phyloP scores from a whole-genome alignment of 2,113 vertebrate genomes.

The Tonatia bakeri region DNA sequence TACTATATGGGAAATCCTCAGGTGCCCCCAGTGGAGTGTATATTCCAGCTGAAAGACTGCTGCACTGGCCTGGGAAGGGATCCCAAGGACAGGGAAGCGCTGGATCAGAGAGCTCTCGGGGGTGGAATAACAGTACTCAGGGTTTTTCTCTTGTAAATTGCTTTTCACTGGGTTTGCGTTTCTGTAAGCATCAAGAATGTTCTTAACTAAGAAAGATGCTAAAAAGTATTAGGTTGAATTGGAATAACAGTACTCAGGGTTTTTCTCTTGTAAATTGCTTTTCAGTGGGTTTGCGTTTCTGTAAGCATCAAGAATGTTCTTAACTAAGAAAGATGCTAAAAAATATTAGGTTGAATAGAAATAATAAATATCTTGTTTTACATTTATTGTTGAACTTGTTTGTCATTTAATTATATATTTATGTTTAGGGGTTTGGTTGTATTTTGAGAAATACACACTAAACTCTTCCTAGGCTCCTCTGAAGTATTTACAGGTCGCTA shows the following conservation, averaged over 20 bases:
- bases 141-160: background rate
- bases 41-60: background rate
- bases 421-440: constrained; percentile 6
- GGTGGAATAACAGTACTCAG: background rate
- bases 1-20: background rate
- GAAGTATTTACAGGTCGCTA: background rate
- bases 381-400: background rate
- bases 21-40: fast-evolving
- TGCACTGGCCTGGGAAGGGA: background rate
- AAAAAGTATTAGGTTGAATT: background rate
- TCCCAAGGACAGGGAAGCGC: too few species aligned
- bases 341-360: background rate
- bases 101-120: background rate
- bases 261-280: background rate
- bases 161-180: background rate
- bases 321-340: background rate
- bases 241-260: background rate
- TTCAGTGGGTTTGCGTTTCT: background rate
- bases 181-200: background rate
- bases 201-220: background rate
- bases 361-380: background rate
- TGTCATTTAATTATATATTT: constrained; percentile 12
- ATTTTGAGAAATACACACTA: background rate
- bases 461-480: background rate
- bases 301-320: background rate